Percentiles rank a stretch among this genome's conserved stretches.
Conservation (phyloP, 2,113 vertebrate species). For the Zapus hudsonius region DNA sequence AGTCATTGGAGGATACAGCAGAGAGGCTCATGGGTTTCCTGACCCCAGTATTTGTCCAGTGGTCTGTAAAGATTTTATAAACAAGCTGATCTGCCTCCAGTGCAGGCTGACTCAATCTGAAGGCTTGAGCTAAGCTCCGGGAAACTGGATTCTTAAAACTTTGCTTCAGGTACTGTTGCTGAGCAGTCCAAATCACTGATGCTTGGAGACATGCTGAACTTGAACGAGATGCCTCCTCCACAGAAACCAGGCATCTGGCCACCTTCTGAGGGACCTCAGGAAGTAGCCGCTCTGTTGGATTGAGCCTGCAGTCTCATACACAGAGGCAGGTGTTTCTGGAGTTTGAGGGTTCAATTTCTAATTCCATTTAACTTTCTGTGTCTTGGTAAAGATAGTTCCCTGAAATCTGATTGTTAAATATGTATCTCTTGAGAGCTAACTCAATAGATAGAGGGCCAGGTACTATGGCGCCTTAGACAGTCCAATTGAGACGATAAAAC, state of each 20-base stretch:
- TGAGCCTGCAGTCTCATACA: not conserved
- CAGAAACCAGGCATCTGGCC: not conserved
- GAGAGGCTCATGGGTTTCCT: not conserved
- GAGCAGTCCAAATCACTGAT: conserved; percentile 13
- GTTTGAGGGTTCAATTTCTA: not conserved
- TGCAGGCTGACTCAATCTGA: not conserved
- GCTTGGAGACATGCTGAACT: conserved; percentile 12
- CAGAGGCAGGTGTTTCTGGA: not conserved
- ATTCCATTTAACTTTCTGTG: not conserved
- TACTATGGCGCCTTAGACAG: not conserved
- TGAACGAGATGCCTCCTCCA: conserved; percentile 12
- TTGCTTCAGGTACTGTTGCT: conserved; percentile 9
- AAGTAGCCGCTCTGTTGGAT: not conserved
- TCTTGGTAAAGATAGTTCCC: not conserved
- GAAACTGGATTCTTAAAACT: conserved; percentile 17
- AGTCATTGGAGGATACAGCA: not conserved
- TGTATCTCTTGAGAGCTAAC: not conserved
- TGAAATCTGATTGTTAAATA: not conserved
- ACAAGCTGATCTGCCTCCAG: not conserved
- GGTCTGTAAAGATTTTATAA: not conserved
- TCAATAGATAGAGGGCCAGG: not conserved
- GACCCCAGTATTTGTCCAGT: not conserved
- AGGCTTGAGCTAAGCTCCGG: not conserved
- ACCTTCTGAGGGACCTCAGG: not conserved
- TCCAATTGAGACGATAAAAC: not conserved